Conservation (phyloP, 2,888 invertebrate species). For the Crepidodera aurea region DNA sequence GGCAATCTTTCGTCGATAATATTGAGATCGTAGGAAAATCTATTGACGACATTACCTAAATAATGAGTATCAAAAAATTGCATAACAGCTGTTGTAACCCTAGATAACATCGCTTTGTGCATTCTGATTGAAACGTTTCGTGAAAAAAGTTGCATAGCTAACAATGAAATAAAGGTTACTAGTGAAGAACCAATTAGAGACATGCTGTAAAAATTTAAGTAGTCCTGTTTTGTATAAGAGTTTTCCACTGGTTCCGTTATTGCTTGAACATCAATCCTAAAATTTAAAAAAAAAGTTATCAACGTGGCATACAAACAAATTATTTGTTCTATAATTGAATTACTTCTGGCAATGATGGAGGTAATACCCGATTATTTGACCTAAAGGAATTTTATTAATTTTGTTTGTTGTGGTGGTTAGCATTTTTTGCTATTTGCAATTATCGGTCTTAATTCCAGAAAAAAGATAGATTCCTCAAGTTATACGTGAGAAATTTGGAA, state of each 20-base stretch:
- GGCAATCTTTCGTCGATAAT: slow-evolving; percentile 44
- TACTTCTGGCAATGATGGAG: too few species aligned
- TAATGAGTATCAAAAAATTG: slow-evolving; percentile 40
- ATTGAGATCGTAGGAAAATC: slow-evolving; percentile 41
- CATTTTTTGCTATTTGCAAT: too few species aligned
- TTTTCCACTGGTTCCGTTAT: not conserved
- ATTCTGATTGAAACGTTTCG: slow-evolving; percentile 37
- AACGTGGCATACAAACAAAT: too few species aligned
- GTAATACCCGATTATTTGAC: too few species aligned
- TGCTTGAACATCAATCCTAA: slow-evolving; percentile 27
- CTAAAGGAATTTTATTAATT: too few species aligned
- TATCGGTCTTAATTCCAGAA: too few species aligned
- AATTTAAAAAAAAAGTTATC: not conserved
- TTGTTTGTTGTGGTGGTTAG: too few species aligned
- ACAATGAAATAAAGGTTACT: slow-evolving; percentile 28
- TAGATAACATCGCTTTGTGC: slow-evolving; percentile 36
- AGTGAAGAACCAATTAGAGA: slow-evolving; percentile 29
- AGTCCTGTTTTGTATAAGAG: slow-evolving; percentile 7
- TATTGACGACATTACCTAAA: slow-evolving; percentile 41
- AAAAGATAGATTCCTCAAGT: too few species aligned
- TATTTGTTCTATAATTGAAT: too few species aligned
- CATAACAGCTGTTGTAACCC: slow-evolving; percentile 32
- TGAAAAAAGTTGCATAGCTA: slow-evolving; percentile 28
- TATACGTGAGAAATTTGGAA: too few species aligned
- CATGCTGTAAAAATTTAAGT: slow-evolving; percentile 33